Evolutionary conservation across 2,888 invertebrate genomes (phyloP).

Genomic region (Lysandra bellargus): DNA sequence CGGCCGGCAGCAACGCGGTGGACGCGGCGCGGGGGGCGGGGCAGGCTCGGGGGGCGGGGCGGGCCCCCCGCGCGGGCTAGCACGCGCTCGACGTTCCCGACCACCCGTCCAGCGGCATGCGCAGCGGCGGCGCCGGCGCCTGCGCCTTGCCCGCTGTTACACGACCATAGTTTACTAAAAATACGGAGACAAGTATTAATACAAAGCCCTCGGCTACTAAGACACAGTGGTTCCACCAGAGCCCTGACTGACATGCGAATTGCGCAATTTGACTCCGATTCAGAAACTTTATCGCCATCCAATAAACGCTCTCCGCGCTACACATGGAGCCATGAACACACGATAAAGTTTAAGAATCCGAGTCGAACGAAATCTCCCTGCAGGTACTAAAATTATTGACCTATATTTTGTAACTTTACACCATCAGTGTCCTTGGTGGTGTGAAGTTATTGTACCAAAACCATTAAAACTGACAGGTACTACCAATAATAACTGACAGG

Average conservation of each 20-base stretch:
- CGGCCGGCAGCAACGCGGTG: conserved; percentile 50
- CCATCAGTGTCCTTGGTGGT: background rate
- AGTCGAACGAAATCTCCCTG: background rate
- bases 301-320: background rate
- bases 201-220: background rate
- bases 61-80: conserved; percentile 74
- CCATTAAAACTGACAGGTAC: background rate
- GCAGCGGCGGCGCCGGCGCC: conserved; percentile 82
- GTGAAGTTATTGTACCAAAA: background rate
- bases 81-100: conserved; percentile 78
- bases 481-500: background rate
- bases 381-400: background rate
- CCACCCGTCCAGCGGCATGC: conserved; percentile 79
- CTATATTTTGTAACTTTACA: background rate
- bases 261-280: background rate
- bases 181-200: background rate
- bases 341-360: background rate
- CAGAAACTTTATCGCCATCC: background rate
- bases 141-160: conserved; percentile 78
- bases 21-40: conserved; percentile 41
- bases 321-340: background rate
- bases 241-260: background rate
- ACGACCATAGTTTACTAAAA: conserved; percentile 35
- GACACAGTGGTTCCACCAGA: background rate
- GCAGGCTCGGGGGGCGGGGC: conserved; percentile 43